These are phyloP conservation scores for Epinephelus cyanopodus DNA, from an alignment of 2,113 vertebrate species.

Conservation along the genomic window DNA sequence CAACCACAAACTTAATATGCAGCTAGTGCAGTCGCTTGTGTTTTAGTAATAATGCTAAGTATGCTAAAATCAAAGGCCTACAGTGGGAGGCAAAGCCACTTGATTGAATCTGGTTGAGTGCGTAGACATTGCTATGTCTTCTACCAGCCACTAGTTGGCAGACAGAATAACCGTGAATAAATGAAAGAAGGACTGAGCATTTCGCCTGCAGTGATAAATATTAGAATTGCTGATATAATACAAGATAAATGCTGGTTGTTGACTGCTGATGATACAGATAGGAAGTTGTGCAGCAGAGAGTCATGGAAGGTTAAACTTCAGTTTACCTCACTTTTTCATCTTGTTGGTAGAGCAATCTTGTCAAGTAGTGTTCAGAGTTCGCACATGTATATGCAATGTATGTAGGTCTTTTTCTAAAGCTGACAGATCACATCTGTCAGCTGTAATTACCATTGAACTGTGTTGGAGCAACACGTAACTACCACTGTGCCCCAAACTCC, in stretches of 20 bases:
- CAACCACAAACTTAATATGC: slow-evolving; percentile 15
- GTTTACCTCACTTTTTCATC: slow-evolving; percentile 47
- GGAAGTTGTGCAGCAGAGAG: slow-evolving; percentile 6
- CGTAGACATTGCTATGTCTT: slow-evolving; percentile 55
- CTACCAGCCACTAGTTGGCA: slow-evolving; percentile 46
- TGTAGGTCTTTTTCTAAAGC: slow-evolving; percentile 36
- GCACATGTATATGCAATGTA: slow-evolving; percentile 58
- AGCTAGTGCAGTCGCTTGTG: slow-evolving; percentile 5
- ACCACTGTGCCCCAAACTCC: slow-evolving; percentile 44
- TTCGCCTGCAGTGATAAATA: not conserved
- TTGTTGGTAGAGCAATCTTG: slow-evolving; percentile 32
- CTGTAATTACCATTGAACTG: slow-evolving; percentile 35
- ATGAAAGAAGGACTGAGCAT: not conserved
- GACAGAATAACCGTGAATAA: not conserved
- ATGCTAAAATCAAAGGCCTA: not conserved
- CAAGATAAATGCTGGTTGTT: not conserved
- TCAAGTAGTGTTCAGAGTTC: slow-evolving; percentile 23
- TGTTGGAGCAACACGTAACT: slow-evolving; percentile 27
- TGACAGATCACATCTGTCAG: slow-evolving; percentile 7
- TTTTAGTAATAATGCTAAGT: slow-evolving; percentile 3
- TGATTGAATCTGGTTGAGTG: slow-evolving; percentile 4
- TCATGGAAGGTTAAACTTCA: slow-evolving; percentile 2
- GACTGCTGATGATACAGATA: slow-evolving; percentile 20
- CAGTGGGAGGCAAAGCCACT: not conserved
- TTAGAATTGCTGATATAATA: not conserved